Conservation (phyloP, 2,113 vertebrate species). For the Toxostoma redivivum region DNA sequence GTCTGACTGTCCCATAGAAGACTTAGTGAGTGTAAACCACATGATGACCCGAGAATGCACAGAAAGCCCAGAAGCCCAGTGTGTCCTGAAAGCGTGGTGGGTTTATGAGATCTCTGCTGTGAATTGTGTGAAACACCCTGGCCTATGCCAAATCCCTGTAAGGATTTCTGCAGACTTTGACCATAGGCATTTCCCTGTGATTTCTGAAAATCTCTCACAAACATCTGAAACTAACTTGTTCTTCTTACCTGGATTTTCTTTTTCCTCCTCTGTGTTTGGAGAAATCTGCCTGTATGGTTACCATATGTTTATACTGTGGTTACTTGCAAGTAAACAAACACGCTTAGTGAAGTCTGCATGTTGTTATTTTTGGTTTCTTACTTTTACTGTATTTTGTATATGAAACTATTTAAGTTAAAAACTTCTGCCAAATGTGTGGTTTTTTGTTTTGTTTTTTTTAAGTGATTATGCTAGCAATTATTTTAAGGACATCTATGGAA, state of each 20-base stretch:
- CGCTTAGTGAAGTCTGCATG: neutral
- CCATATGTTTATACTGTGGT: neutral
- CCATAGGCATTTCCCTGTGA: neutral
- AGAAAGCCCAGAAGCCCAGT: neutral
- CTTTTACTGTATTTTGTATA: neutral
- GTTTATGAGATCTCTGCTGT: neutral
- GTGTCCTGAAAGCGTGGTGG: accelerated
- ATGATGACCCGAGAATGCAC: neutral
- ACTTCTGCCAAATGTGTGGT: neutral
- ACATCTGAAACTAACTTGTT: neutral
- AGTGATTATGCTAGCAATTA: neutral
- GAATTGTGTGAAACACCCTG: neutral
- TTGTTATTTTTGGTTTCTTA: neutral
- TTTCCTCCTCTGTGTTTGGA: neutral
- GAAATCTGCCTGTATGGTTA: neutral
- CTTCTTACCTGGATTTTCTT: neutral
- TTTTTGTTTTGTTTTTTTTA: neutral
- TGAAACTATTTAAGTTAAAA: neutral
- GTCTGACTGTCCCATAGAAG: neutral
- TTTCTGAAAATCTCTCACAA: neutral
- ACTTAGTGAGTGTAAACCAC: neutral
- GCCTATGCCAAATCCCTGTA: neutral
- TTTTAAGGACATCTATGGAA: neutral
- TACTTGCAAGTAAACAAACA: neutral
- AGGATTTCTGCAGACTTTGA: neutral